phyloP scores from a whole-genome alignment of 2,113 vertebrate genomes.

The Triplophysa dalaica region DNA sequence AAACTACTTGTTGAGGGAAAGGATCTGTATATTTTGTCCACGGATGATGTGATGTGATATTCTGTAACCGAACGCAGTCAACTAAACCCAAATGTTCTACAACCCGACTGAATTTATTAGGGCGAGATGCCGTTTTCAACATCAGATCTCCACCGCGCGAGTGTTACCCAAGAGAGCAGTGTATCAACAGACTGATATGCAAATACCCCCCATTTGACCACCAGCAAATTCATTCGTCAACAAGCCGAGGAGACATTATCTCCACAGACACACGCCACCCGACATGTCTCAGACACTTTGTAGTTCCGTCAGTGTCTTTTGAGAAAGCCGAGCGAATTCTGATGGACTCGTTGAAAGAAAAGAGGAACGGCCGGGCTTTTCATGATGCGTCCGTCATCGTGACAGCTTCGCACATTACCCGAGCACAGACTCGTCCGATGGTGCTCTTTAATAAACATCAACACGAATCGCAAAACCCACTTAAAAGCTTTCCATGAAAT shows the following conservation, averaged over 20 bases:
- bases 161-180: slow-evolving; percentile 36
- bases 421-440: slow-evolving; percentile 32
- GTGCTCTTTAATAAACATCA: slow-evolving; percentile 55
- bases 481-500: slow-evolving; percentile 45
- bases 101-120: slow-evolving; percentile 4
- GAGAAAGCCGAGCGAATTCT: slow-evolving; percentile 34
- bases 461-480: slow-evolving; percentile 37
- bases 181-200: slow-evolving; percentile 49
- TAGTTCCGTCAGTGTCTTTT: slow-evolving; percentile 35
- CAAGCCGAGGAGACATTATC: slow-evolving; percentile 56
- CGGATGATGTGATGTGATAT: no score
- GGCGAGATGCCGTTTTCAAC: neutral
- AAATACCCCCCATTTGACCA: slow-evolving; percentile 51
- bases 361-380: slow-evolving; percentile 30
- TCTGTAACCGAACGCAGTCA: no score
- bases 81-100: neutral
- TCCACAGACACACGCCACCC: slow-evolving; percentile 42
- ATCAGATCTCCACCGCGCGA: slow-evolving; percentile 15
- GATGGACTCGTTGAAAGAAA: slow-evolving; percentile 35
- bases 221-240: slow-evolving; percentile 54
- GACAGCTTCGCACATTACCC: slow-evolving; percentile 30
- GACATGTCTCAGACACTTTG: slow-evolving; percentile 40
- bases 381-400: slow-evolving; percentile 42
- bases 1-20: no score
- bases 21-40: no score